Conservation (phyloP, 2,797 vertebrate species). For the Carduelis carduelis region DNA sequence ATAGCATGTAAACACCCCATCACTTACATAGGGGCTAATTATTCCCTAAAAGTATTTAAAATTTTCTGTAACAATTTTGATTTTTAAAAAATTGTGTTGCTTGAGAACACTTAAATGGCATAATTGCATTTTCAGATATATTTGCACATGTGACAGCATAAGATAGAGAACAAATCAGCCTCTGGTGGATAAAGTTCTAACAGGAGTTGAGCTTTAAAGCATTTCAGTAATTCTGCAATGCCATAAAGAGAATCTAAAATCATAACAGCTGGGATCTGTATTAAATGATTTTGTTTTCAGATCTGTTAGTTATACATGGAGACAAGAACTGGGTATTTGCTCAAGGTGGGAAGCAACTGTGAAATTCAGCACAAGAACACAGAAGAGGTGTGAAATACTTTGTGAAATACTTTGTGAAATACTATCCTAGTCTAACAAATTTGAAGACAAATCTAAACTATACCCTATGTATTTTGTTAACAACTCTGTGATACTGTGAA, state of each 20-base stretch:
- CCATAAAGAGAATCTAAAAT: background rate
- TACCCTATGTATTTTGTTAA: background rate
- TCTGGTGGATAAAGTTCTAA: background rate
- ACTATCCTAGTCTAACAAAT: background rate
- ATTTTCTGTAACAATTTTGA: background rate
- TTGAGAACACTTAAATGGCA: background rate
- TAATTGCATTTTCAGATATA: background rate
- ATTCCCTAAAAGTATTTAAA: background rate
- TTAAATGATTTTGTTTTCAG: background rate
- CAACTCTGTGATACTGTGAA: background rate
- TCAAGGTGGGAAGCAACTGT: background rate
- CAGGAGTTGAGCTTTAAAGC: background rate
- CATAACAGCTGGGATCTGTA: background rate
- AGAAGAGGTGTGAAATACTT: background rate
- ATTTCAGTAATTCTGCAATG: background rate
- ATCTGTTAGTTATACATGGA: background rate
- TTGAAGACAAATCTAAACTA: background rate
- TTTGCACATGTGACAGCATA: background rate
- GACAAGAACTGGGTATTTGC: background rate
- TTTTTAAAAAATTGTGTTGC: background rate
- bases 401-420: background rate
- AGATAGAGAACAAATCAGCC: background rate
- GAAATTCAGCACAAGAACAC: background rate
- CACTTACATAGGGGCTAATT: background rate
- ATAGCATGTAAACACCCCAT: background rate